A percentile compares a stretch with the other conserved stretches of the same genome.
Evolutionary conservation across 1,140 invertebrate species (phyloP).

Genomic region (Drosophila watanabei): DNA sequence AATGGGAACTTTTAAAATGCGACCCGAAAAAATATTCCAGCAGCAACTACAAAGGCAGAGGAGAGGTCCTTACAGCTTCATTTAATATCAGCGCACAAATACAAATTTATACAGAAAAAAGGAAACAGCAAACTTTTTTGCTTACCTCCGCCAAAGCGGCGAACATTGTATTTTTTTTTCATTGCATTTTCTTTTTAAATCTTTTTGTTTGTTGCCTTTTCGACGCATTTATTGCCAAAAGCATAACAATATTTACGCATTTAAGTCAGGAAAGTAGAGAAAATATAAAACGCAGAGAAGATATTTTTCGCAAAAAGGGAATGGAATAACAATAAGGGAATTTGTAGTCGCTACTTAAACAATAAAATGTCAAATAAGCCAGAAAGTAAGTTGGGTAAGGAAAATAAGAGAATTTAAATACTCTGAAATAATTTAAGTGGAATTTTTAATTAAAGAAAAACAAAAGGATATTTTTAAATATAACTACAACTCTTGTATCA

Average conservation of each 20-base stretch:
- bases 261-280: conserved; percentile 49
- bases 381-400: neutral
- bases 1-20: conserved; percentile 22
- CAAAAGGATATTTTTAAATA: neutral
- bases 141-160: neutral
- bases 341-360: conserved; percentile 38
- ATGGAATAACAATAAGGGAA: conserved; percentile 55
- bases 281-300: conserved; percentile 14
- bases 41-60: conserved; percentile 15
- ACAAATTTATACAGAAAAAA: neutral
- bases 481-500: no score
- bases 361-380: conserved; percentile 16
- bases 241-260: conserved; percentile 66
- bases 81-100: conserved; percentile 33
- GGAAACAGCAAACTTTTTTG: conserved; percentile 2
- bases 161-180: conserved; percentile 17
- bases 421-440: neutral
- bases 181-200: conserved; percentile 1
- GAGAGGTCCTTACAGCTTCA: conserved; percentile 12
- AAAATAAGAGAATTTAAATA: neutral
- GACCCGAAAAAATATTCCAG: neutral
- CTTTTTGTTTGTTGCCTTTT: conserved; percentile 24
- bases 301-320: conserved; percentile 18
- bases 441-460: no score
- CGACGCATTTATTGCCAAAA: conserved; percentile 50